Evolutionary conservation across 2,113 vertebrate species (phyloP).

Genomic region (Chascanopsetta lugubris): DNA sequence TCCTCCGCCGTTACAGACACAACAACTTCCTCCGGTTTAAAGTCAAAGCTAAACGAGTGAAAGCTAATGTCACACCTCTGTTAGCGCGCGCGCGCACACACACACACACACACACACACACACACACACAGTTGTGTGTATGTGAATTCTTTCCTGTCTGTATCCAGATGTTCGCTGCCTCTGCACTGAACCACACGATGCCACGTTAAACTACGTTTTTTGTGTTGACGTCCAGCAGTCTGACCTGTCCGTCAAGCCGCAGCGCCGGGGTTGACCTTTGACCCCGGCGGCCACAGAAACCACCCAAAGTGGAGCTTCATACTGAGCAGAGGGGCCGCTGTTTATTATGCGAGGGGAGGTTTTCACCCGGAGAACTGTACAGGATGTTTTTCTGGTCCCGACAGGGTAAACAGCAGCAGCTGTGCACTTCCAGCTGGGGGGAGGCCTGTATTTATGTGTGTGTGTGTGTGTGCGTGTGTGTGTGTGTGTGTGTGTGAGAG

Average conservation of each 20-base stretch:
- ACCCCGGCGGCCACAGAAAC: slow-evolving; percentile 67
- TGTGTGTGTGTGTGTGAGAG: not conserved
- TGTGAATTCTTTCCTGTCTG: slow-evolving; percentile 45
- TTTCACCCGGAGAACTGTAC: slow-evolving; percentile 80
- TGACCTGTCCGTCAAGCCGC: slow-evolving; percentile 55
- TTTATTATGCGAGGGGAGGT: slow-evolving; percentile 84
- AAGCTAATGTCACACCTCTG: slow-evolving; percentile 49
- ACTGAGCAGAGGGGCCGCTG: slow-evolving; percentile 75
- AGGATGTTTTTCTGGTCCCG: slow-evolving; percentile 85
- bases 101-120: too few relatives aligned
- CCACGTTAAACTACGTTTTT: too few relatives aligned
- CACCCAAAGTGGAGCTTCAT: slow-evolving; percentile 78
- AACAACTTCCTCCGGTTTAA: slow-evolving; percentile 71
- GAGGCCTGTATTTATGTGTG: slow-evolving; percentile 74
- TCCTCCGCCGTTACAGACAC: slow-evolving; percentile 69
- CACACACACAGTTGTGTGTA: slow-evolving; percentile 21
- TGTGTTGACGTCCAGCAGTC: slow-evolving; percentile 7
- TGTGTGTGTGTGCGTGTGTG: slow-evolving; percentile 4
- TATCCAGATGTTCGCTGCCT: slow-evolving; percentile 58
- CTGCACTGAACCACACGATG: too few relatives aligned
- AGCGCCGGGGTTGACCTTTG: slow-evolving; percentile 54
- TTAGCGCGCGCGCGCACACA: slow-evolving; percentile 26
- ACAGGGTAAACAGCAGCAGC: slow-evolving; percentile 86
- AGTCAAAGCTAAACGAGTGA: slow-evolving; percentile 59
- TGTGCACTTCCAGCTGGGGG: slow-evolving; percentile 83